These are phyloP conservation scores for Caligus rogercresseyi DNA, from an alignment of 1,140 invertebrate genomes.

Conservation along the genomic window DNA sequence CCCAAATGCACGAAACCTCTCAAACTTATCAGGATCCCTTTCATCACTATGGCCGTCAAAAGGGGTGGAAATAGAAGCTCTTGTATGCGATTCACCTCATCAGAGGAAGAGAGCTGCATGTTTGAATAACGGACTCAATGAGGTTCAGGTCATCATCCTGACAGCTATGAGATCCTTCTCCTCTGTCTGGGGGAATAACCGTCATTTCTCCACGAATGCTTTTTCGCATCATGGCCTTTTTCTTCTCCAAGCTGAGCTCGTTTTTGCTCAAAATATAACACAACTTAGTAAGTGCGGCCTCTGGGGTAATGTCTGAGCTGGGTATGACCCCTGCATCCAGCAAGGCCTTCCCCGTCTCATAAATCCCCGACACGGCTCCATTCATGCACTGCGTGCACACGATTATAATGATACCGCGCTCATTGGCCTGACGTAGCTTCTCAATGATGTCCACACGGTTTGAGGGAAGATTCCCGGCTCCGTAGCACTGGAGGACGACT, in stretches of 20 bases:
- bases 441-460: conserved; percentile 60
- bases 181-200: conserved; percentile 6
- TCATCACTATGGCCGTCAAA: conserved; percentile 49
- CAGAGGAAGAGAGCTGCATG: conserved; percentile 44
- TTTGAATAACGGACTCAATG: conserved; percentile 44
- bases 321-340: conserved; percentile 53
- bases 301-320: conserved; percentile 85
- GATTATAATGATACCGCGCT: conserved; percentile 66
- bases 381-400: conserved; percentile 78
- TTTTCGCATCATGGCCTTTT: conserved; percentile 53
- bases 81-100: conserved; percentile 47
- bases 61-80: conserved; percentile 57
- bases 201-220: conserved; percentile 54
- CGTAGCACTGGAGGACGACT: conserved; percentile 79
- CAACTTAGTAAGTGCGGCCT: conserved; percentile 79
- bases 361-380: conserved; percentile 51
- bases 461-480: conserved; percentile 74
- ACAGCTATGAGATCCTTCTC: conserved; percentile 26
- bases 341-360: conserved; percentile 55
- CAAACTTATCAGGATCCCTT: conserved; percentile 37
- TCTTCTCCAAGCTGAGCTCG: conserved; percentile 51
- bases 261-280: conserved; percentile 70
- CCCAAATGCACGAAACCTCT: conserved; percentile 28
- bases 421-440: conserved; percentile 48
- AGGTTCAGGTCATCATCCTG: conserved; percentile 38